A percentile compares a stretch with the other conserved stretches of the same genome.
phyloP scores from a whole-genome alignment of 1,140 invertebrate genomes.

The Brachionus rubens region DNA sequence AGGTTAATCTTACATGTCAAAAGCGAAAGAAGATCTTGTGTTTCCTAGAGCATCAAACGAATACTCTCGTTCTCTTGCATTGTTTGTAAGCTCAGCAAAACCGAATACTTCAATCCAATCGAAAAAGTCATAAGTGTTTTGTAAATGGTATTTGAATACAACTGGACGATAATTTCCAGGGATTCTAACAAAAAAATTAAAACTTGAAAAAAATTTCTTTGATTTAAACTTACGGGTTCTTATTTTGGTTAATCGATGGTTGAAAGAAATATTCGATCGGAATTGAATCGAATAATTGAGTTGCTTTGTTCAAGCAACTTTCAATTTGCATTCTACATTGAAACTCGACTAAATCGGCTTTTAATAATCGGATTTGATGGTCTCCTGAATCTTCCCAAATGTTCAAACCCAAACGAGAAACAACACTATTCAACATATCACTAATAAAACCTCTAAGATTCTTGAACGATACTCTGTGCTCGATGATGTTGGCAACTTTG shows the following conservation, averaged over 20 bases:
- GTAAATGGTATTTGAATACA: constrained; percentile 42
- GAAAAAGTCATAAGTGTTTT: constrained; percentile 22
- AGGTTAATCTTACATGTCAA: constrained; percentile 13
- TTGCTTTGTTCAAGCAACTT: constrained; percentile 25
- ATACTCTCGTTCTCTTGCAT: constrained; percentile 18
- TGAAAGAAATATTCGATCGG: background rate
- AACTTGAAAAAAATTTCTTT: background rate
- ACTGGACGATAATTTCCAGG: background rate
- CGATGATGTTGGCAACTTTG: constrained; percentile 31
- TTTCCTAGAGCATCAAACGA: constrained; percentile 16
- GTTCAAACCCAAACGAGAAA: constrained; percentile 7
- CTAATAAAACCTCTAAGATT: constrained; percentile 21
- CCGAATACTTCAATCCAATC: constrained; percentile 33
- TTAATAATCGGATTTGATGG: background rate
- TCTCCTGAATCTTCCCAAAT: constrained; percentile 7
- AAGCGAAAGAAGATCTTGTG: background rate
- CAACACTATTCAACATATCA: background rate
- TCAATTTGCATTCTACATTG: constrained; percentile 11
- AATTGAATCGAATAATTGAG: background rate
- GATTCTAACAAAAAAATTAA: constrained; percentile 6
- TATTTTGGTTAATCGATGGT: background rate
- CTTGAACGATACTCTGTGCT: constrained; percentile 24
- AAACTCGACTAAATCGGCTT: constrained; percentile 14
- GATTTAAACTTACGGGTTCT: background rate
- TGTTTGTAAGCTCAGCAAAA: constrained; percentile 3